A percentile compares a stretch with the other conserved stretches of the same genome.
Conservation (phyloP, 2,113 vertebrate genomes). For the Reinhardtius hippoglossoides region DNA sequence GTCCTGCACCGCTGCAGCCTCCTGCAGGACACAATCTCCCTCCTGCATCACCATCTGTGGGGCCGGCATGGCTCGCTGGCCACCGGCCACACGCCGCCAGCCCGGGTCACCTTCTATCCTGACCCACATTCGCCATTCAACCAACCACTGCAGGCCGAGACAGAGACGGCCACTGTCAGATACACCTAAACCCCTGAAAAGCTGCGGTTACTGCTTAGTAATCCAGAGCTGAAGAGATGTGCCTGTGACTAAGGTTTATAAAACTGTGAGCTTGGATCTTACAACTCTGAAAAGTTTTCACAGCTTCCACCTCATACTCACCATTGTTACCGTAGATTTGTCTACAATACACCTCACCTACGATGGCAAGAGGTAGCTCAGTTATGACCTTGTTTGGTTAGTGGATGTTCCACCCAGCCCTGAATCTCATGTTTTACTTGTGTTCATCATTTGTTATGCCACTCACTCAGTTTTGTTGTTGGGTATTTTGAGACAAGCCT, state of each 20-base stretch:
- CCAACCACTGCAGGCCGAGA: not conserved
- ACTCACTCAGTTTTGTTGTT: too few relatives aligned
- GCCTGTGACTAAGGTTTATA: not conserved
- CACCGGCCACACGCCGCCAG: not conserved
- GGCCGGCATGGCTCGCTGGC: slow-evolving; percentile 17
- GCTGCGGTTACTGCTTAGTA: not conserved
- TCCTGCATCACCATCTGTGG: slow-evolving; percentile 41
- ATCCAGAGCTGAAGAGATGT: not conserved
- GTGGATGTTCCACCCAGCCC: too few relatives aligned
- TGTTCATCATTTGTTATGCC: too few relatives aligned
- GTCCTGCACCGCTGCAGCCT: not conserved
- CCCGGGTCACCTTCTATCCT: slow-evolving; percentile 43
- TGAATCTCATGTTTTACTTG: too few relatives aligned
- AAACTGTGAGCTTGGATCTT: not conserved
- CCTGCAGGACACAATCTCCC: slow-evolving; percentile 8
- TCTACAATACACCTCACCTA: not conserved
- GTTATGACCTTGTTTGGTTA: too few relatives aligned
- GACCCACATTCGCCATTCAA: slow-evolving; percentile 36
- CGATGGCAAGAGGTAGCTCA: too few relatives aligned
- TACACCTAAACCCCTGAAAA: not conserved
- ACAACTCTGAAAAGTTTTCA: not conserved
- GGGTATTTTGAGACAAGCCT: too few relatives aligned
- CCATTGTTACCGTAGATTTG: not conserved
- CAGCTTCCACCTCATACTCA: not conserved
- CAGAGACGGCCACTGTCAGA: not conserved